A percentile compares a stretch with the other conserved stretches of the same genome.
Conservation (phyloP, 2,888 invertebrate species). For the Synergus itoensis region DNA sequence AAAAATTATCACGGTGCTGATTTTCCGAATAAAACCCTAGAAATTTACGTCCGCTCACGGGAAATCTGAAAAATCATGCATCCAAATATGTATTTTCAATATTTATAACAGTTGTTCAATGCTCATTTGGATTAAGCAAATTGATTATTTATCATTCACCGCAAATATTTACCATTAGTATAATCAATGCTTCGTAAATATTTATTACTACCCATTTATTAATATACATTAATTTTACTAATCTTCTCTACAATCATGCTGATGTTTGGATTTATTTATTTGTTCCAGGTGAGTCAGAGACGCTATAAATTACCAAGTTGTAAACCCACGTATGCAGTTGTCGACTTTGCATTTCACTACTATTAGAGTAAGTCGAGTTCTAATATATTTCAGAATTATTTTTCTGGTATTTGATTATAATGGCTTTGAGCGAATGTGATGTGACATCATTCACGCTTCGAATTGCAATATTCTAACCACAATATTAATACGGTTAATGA, state of each 20-base stretch:
- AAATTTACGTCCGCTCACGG: not conserved
- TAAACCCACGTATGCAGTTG: not conserved
- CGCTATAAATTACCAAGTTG: slow-evolving; percentile 1
- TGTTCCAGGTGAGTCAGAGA: slow-evolving; percentile 18
- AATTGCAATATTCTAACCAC: slow-evolving; percentile 16
- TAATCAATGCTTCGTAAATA: slow-evolving; percentile 1
- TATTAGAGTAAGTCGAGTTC: slow-evolving; percentile 13
- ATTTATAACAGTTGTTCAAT: slow-evolving; percentile 3
- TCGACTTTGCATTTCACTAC: slow-evolving; percentile 12
- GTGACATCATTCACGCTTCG: slow-evolving; percentile 33
- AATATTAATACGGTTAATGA: slow-evolving; percentile 32
- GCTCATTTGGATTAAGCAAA: slow-evolving; percentile 21
- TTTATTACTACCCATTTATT: slow-evolving; percentile 1
- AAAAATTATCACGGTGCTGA: not conserved
- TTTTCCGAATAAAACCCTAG: not conserved
- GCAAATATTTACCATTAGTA: not conserved
- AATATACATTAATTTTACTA: not conserved
- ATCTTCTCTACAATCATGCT: not conserved
- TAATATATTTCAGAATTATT: slow-evolving; percentile 1
- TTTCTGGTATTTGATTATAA: not conserved
- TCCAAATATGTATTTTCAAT: slow-evolving; percentile 11
- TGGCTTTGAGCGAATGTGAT: slow-evolving; percentile 15
- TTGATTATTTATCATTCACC: slow-evolving; percentile 7
- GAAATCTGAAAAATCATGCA: not conserved
- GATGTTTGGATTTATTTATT: slow-evolving; percentile 7